phyloP scores from a whole-genome alignment of 2,888 invertebrate genomes.

The Thalpophila matura region DNA sequence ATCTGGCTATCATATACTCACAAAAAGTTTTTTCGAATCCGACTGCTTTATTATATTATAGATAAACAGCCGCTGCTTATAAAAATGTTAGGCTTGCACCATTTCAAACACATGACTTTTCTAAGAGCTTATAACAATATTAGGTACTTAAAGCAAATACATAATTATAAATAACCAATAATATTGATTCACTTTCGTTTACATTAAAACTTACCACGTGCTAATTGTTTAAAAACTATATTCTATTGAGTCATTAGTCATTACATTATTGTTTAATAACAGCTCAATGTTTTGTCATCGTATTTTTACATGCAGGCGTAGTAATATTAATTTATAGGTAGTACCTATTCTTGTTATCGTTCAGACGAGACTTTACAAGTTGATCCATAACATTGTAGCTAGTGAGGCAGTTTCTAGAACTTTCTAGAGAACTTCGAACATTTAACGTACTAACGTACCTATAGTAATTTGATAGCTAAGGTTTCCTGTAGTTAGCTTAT shows the following conservation, averaged over 20 bases:
- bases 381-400: not conserved
- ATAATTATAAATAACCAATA: conserved; percentile 3
- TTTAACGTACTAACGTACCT: not conserved
- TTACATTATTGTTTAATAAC: conserved; percentile 13
- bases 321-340: too few relatives aligned
- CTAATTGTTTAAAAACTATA: conserved; percentile 22
- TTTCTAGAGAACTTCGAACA: conserved; percentile 6
- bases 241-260: conserved; percentile 23
- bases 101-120: too few relatives aligned
- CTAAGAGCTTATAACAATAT: too few relatives aligned
- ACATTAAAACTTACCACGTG: conserved; percentile 22
- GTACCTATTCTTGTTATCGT: conserved; percentile 18
- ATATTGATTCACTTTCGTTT: conserved; percentile 24
- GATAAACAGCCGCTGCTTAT: too few relatives aligned
- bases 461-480: not conserved
- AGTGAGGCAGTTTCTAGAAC: conserved; percentile 7
- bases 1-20: too few relatives aligned
- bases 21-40: too few relatives aligned
- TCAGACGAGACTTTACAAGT: not conserved
- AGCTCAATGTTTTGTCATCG: not conserved
- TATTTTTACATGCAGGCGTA: conserved; percentile 23
- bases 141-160: not conserved
- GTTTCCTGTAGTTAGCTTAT: not conserved
- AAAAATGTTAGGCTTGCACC: too few relatives aligned
- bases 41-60: too few relatives aligned